These are phyloP conservation scores for Cheilosia urbana DNA, from an alignment of 2,888 invertebrate genomes.

Conservation along the genomic window DNA sequence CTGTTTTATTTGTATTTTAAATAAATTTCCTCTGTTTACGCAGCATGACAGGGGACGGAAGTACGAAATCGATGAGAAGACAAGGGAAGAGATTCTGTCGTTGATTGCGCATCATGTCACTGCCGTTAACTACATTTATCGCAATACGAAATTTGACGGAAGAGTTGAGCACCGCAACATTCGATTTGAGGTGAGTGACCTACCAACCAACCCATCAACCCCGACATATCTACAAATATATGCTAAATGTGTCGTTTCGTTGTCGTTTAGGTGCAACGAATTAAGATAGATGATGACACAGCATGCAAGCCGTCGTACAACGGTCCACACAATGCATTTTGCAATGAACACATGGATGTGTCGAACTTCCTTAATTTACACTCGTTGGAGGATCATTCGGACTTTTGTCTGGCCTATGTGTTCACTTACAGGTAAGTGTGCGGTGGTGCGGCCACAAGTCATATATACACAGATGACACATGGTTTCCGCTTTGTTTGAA, in stretches of 20 bases:
- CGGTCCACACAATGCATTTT: slow-evolving; percentile 93
- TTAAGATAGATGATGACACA: slow-evolving; percentile 96
- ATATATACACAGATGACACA: background rate
- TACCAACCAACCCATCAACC: background rate
- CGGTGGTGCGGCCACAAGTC: background rate
- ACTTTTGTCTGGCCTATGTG: slow-evolving; percentile 99
- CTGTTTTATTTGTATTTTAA: slow-evolving; percentile 56
- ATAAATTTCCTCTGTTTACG: slow-evolving; percentile 40
- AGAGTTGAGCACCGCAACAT: slow-evolving; percentile 95
- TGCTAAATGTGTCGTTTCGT: background rate
- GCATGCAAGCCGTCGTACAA: slow-evolving; percentile 87
- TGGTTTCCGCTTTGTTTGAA: background rate
- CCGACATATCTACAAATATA: background rate
- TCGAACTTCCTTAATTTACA: slow-evolving; percentile 99
- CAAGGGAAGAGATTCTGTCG: slow-evolving; percentile 97
- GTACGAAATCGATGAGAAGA: slow-evolving; percentile 92
- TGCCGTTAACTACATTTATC: slow-evolving; percentile 98
- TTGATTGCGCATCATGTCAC: slow-evolving; percentile 99
- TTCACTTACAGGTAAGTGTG: slow-evolving; percentile 90
- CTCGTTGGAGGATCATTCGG: slow-evolving; percentile 98
- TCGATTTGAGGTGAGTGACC: slow-evolving; percentile 93
- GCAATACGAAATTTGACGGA: slow-evolving; percentile 97
- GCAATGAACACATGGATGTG: slow-evolving; percentile 98
- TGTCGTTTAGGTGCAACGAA: slow-evolving; percentile 81
- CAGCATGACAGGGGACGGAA: slow-evolving; percentile 90